Base-by-base conservation (phyloP, 2,888 invertebrate species). In the Seira ritae region DNA sequence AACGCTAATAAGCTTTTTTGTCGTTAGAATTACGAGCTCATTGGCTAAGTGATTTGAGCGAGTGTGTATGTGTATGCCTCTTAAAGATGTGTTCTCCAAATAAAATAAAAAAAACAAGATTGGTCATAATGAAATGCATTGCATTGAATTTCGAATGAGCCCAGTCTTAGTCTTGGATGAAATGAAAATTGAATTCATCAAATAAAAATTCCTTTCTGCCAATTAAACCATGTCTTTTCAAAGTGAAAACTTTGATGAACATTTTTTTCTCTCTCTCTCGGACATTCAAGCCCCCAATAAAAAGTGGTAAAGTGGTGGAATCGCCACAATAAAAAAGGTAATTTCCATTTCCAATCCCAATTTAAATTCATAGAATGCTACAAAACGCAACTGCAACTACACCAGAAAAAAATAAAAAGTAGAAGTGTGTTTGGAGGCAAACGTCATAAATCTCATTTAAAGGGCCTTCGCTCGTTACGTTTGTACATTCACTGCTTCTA, bases 361-460 rank as follows among this genome's bases (percentile, higher is more conserved):
- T 70, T 71, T 62, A 81, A 70, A 76, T 71, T 76, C 24, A 8
- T 31, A 31, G 31, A 31, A 31, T 31, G 31, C 31, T 4, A 31
- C 20, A 31, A 8, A 31, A 31, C 8, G 31, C 31, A 31, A 31
- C 20, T 46, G 24, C 15, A 31, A 72, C 46, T 55, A 24, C 74
- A n/a, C 31, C 55, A 62, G 42, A 65, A 73, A 74, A 50, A 19
- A 65, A 66, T 74, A 68, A 75, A 75, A 75, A 67, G 71, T 71
- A 46, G 46, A 73, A 50, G 37, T 78, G 71, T 72, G 67, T 22
- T 66, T 50, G 24, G 67, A 42, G 66, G 72, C 62, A 67, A 74
- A 68, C 55, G 81, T 81, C 81, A 76, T 81, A 81, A 81, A 81
- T 81, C 75, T 81, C 81, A 81, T 81, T 31, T 81, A 71, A 80